These are phyloP conservation scores for Ganaspis sp. DNA, from an alignment of 1,140 invertebrate species.

Conservation along the genomic window DNA sequence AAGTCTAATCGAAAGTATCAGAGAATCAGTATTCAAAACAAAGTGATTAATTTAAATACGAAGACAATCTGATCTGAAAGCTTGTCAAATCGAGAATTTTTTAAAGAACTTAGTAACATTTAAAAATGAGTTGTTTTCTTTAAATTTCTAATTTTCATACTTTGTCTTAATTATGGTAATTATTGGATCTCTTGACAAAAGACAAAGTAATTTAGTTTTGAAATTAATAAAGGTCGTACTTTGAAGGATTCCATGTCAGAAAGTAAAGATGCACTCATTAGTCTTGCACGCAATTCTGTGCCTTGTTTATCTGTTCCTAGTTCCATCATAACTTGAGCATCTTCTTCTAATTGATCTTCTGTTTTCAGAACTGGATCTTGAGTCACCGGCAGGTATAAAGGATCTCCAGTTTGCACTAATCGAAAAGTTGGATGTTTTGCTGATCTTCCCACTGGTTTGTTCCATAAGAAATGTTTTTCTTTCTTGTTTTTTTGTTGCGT, in stretches of 20 bases:
- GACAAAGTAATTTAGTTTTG: neutral
- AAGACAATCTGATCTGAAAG: too few relatives aligned
- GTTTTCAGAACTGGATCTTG: slow-evolving; percentile 97
- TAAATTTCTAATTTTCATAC: too few relatives aligned
- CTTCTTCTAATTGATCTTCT: slow-evolving; percentile 96
- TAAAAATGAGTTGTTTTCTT: neutral
- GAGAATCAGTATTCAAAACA: too few relatives aligned
- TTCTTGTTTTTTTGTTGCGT: slow-evolving; percentile 52
- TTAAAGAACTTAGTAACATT: neutral
- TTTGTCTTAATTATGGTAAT: neutral
- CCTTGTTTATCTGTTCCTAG: slow-evolving; percentile 90
- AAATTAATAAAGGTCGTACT: slow-evolving; percentile 65
- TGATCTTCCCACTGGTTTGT: slow-evolving; percentile 84
- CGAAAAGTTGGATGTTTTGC: slow-evolving; percentile 82
- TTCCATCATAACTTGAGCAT: slow-evolving; percentile 91
- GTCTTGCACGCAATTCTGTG: slow-evolving; percentile 89
- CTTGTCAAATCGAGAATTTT: too few relatives aligned
- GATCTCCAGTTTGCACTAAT: slow-evolving; percentile 82
- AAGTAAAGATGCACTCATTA: slow-evolving; percentile 96
- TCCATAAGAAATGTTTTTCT: slow-evolving; percentile 79
- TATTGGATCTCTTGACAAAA: neutral
- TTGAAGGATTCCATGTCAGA: slow-evolving; percentile 99
- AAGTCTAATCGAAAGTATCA: too few relatives aligned
- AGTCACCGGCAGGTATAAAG: slow-evolving; percentile 91
- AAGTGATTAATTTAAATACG: too few relatives aligned